Evolutionary conservation across 2,888 invertebrate species (phyloP).

Genomic region (Leptopilina drosophilae): DNA sequence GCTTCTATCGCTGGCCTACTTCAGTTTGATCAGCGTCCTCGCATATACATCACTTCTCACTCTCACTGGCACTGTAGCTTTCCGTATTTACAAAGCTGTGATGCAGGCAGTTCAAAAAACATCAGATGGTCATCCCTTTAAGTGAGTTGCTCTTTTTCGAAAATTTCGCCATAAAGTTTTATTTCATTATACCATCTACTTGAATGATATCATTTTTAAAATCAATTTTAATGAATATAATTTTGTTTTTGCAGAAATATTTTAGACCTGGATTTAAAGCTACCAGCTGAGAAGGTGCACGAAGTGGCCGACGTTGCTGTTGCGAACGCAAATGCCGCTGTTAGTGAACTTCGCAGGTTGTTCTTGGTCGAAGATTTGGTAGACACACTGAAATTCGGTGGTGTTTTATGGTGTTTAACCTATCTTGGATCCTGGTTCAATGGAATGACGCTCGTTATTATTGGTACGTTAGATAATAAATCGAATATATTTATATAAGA

Average conservation of each 20-base stretch:
- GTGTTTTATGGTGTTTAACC: constrained; percentile 96
- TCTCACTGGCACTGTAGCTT: constrained; percentile 92
- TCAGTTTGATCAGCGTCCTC: constrained; percentile 96
- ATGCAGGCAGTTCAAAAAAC: constrained; percentile 97
- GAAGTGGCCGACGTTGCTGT: constrained; percentile 91
- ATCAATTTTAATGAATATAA: not conserved
- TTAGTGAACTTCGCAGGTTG: constrained; percentile 91
- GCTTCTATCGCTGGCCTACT: constrained; percentile 95
- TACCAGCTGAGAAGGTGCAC: constrained; percentile 95
- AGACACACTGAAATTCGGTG: constrained; percentile 96
- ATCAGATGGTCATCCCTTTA: constrained; percentile 97
- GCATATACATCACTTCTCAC: constrained; percentile 93
- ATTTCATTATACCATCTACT: no score
- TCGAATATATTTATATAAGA: constrained; percentile 16
- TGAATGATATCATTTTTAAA: no score
- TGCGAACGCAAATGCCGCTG: constrained; percentile 90
- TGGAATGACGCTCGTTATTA: constrained; percentile 97
- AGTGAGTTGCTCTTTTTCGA: constrained; percentile 81
- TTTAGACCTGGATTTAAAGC: constrained; percentile 90
- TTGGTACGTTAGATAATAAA: constrained; percentile 81
- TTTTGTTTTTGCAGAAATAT: constrained; percentile 81
- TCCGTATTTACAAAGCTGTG: constrained; percentile 97
- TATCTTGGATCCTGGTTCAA: constrained; percentile 99
- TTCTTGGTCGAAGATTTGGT: constrained; percentile 98
- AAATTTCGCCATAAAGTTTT: no score